Base-by-base conservation (phyloP, 1,140 invertebrate genomes). In the Dreissena polymorpha region DNA sequence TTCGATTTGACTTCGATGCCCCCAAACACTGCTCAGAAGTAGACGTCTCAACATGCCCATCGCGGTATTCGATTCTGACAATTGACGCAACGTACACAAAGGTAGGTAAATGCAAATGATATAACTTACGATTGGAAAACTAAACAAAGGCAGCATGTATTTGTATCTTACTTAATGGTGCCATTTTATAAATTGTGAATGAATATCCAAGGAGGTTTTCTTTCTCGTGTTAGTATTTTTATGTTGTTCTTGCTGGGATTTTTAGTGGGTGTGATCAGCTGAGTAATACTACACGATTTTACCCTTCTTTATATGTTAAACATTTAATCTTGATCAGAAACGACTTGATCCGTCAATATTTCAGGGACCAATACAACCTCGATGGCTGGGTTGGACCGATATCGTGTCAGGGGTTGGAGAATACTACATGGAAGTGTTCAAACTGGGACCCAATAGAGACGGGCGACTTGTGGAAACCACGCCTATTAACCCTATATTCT, bases 351-450 rank as follows among this genome's bases (percentile, higher is more conserved):
- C 65, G 12, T 13, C 25, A 68, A 53, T 63, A 16, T 63, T 80
- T 49, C 27, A 83, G 79, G 50, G 21, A 6, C 68, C 69, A 64
- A 69, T 83, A 10, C 27, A 8, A 51, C 49, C 83, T 10, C 39
- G 10, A 7, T 86, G 85, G 85, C 74, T 67, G 12, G 85, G 80
- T 1, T 84, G 85, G 85, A 49, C n/a, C 16, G 85, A 86, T 39
- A 64, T 51, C 8, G 8, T 49, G 13, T 86, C 65, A 51, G 74
- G 74, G 14, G 73, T 86, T 76, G n/a, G n/a, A n/a, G n/a, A n/a
- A n/a, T n/a, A n/a, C n/a, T n/a, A n/a, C n/a, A n/a, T n/a, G n/a
- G n/a, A 86, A 63, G 60, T 86, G 1, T 78, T 79, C 25, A 73
- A 80, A 49, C 69, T 86, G 29, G 72, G 39, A 13, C 16, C 27